Evolutionary conservation across 1,140 invertebrate genomes (phyloP).

Genomic region (Linepithema humile): DNA sequence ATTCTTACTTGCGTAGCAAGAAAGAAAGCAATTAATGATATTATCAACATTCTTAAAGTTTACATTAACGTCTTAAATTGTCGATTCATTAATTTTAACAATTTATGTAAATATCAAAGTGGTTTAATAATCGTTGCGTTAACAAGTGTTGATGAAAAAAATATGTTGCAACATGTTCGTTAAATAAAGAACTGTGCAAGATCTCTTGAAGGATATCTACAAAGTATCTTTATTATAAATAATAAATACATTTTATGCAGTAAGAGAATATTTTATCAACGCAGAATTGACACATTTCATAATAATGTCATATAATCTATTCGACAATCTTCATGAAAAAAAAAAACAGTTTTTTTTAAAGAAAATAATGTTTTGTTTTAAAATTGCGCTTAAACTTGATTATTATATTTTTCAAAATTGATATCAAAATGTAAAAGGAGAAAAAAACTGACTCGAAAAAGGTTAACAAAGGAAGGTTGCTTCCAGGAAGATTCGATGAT

Average conservation of each 20-base stretch:
- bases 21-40: conserved; percentile 18
- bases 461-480: background rate
- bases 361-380: background rate
- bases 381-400: background rate
- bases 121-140: background rate
- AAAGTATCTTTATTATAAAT: background rate
- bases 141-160: background rate
- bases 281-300: background rate
- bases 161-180: background rate
- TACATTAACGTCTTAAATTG: background rate
- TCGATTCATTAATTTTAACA: background rate
- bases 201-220: background rate
- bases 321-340: background rate
- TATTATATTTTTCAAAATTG: background rate
- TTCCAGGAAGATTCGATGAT: background rate
- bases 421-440: background rate
- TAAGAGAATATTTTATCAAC: background rate
- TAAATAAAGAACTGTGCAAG: background rate
- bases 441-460: background rate
- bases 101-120: background rate
- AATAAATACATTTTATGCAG: background rate
- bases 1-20: conserved; percentile 22
- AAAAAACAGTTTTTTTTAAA: background rate
- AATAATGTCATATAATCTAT: background rate
- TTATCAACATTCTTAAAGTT: background rate